Base-by-base conservation (phyloP, 92 coral and sea anemone species). In the Epizoanthus illoricatus region DNA sequence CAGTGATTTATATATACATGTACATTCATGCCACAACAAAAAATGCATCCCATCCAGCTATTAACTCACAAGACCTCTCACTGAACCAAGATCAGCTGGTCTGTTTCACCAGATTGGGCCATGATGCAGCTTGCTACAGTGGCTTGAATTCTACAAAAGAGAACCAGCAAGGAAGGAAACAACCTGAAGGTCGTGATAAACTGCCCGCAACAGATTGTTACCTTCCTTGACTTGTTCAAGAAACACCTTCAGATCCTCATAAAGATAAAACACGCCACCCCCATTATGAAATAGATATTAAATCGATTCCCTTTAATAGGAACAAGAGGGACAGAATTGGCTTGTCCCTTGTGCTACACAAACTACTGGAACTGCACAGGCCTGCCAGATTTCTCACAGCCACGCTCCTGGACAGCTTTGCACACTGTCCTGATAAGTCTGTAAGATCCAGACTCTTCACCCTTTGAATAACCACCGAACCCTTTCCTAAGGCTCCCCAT, bases 321-420 rank as follows among this genome's bases (percentile, higher is more conserved):
- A 67, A 67, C 72, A 28, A 28, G 36, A 28, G 36, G 36, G 36
- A 28, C 36, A 28, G 36, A 28, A 28, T 28, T 28, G 36, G 79
- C 64, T 42, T 73, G 65, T 36, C 59, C 67, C 52, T 57, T 57
- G 12, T 74, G 65, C 39, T 65, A 6, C 49, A 15, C 49, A 10
- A 5, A 33, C 5, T 56, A 28, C 24, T 28, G 45, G 10, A 74
- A 11, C 13, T 36, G 57, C 2, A 81, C 65, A 10, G 85, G 76
- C 59, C 79, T 65, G 0, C 84, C 84, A 7, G 72, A 54, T 52
- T 67, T 63, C 71, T 76, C 84, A 64, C 78, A 78, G 16, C 88
- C 88, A 13, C 74, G 65, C 24, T 62, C 84, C 67, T 76, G 84
- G n/a, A 85, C 71, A 55, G 88, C 84, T 23, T 85, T 85, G 24